Conservation (phyloP, 2,888 invertebrate genomes). For the Acleris emargana region DNA sequence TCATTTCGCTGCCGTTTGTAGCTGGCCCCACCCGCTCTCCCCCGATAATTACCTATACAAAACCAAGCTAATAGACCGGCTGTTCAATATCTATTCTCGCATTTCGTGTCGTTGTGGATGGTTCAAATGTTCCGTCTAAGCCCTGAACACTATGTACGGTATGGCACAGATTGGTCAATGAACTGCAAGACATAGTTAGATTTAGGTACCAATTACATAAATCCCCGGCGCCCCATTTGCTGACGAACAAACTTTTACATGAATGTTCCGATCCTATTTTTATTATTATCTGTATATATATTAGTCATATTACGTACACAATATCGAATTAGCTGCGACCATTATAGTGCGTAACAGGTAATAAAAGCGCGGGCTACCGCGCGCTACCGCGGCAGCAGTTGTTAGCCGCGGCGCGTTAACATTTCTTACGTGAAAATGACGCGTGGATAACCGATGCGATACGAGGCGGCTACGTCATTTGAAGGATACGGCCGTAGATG, state of each 20-base stretch:
- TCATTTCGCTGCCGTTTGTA: not conserved
- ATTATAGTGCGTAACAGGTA: conserved; percentile 37
- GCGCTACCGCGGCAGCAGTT: conserved; percentile 32
- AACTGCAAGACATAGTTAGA: too few species aligned
- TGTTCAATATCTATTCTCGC: too few species aligned
- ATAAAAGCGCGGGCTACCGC: conserved; percentile 28
- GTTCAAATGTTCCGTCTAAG: too few species aligned
- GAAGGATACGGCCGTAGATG: conserved; percentile 17
- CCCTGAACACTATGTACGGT: too few species aligned
- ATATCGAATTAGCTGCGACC: conserved; percentile 30
- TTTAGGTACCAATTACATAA: too few species aligned
- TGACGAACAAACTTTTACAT: too few species aligned
- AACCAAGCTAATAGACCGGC: too few species aligned
- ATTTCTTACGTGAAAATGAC: conserved; percentile 37
- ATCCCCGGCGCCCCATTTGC: too few species aligned
- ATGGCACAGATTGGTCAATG: too few species aligned
- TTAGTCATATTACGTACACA: conserved; percentile 14
- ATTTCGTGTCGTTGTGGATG: too few species aligned
- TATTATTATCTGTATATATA: not conserved
- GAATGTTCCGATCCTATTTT: not conserved
- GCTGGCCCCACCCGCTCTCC: too few species aligned
- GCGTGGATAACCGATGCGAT: conserved; percentile 38
- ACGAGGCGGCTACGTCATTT: conserved; percentile 25
- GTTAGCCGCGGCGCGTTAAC: conserved; percentile 32
- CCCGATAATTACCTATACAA: too few species aligned